phyloP scores from a whole-genome alignment of 2,113 vertebrate species.

The Pelecanus crispus region DNA sequence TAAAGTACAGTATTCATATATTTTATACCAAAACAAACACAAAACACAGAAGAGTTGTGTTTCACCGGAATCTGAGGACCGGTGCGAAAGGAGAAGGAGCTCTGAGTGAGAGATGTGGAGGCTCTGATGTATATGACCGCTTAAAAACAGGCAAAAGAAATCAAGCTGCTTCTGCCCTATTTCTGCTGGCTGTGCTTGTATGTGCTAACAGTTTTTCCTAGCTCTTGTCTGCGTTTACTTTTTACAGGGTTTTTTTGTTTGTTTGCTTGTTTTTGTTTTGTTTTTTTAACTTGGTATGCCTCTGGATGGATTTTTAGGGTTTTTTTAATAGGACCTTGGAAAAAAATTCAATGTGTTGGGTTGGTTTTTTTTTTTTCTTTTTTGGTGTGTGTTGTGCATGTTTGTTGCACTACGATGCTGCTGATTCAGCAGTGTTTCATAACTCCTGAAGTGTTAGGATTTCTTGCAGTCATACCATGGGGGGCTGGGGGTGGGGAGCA shows the following conservation, averaged over 20 bases:
- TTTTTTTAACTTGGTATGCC: neutral
- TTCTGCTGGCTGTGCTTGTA: neutral
- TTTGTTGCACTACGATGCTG: neutral
- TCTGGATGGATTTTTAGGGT: neutral
- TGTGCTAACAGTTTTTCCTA: neutral
- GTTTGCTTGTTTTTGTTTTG: no score
- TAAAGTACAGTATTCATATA: neutral
- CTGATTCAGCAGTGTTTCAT: neutral
- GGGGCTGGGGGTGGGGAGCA: neutral
- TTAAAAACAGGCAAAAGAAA: neutral
- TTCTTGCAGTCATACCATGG: neutral
- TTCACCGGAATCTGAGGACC: neutral
- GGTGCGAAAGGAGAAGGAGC: neutral
- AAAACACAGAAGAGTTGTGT: neutral
- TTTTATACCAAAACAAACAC: neutral
- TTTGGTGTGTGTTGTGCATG: neutral
- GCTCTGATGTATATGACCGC: neutral
- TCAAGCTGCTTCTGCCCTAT: neutral
- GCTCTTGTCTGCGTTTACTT: neutral
- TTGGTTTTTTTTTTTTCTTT: no score
- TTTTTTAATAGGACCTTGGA: neutral
- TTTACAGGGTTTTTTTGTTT: no score
- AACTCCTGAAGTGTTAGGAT: neutral
- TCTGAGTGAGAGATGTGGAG: neutral
- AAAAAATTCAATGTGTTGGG: neutral